Conservation (phyloP, 2,888 invertebrate genomes). For the Melieria omissa region DNA sequence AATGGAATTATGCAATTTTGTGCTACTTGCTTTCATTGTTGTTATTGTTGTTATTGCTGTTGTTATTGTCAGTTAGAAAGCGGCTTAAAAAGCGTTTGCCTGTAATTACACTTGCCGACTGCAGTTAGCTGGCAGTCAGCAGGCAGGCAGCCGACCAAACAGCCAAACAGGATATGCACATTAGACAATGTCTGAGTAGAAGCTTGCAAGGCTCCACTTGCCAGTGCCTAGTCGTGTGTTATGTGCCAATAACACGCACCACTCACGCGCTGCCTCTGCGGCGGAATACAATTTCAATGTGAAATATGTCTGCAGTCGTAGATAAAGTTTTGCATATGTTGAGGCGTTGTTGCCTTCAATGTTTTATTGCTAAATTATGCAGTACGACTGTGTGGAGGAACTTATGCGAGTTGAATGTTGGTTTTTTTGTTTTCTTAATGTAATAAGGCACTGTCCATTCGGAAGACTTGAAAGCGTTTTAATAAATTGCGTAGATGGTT, state of each 20-base stretch:
- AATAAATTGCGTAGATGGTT: too few relatives aligned
- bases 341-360: constrained; percentile 17
- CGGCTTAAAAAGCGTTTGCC: constrained; percentile 32
- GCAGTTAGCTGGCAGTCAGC: constrained; percentile 9
- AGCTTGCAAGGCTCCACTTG: too few relatives aligned
- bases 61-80: constrained; percentile 32
- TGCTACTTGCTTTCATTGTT: too few relatives aligned
- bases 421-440: too few relatives aligned
- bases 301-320: not conserved
- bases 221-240: constrained; percentile 36
- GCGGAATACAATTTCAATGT: not conserved
- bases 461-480: too few relatives aligned
- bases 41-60: constrained; percentile 26
- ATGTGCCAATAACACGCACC: constrained; percentile 46
- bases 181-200: not conserved
- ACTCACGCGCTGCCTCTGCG: not conserved
- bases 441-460: too few relatives aligned
- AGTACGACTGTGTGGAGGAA: too few relatives aligned
- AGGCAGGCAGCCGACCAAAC: not conserved
- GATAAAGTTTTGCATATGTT: constrained; percentile 29
- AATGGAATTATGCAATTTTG: constrained; percentile 31
- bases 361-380: constrained; percentile 19
- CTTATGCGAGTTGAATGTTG: too few relatives aligned
- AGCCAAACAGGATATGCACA: not conserved
- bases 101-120: constrained; percentile 29